Conservation (phyloP, 1,140 invertebrate species). For the Micrasema longulum region DNA sequence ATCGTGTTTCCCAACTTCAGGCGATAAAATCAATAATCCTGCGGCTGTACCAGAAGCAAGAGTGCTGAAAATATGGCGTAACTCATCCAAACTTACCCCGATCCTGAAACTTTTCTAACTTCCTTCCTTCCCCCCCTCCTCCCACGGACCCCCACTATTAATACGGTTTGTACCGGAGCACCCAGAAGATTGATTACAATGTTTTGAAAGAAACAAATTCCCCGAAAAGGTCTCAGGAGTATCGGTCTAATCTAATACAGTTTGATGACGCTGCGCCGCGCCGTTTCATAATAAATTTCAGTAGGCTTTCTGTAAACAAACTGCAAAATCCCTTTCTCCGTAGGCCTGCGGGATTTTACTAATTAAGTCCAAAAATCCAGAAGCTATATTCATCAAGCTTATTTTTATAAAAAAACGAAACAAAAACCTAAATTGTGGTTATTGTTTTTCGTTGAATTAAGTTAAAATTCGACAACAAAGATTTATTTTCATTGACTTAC, state of each 20-base stretch:
- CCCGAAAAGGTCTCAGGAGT: not conserved
- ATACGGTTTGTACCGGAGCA: conserved; percentile 3
- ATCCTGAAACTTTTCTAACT: conserved; percentile 5
- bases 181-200: conserved; percentile 29
- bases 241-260: conserved; percentile 1
- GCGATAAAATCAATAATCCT: conserved; percentile 23
- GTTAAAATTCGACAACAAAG: no score
- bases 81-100: conserved; percentile 7
- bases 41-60: conserved; percentile 5
- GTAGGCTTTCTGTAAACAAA: conserved; percentile 6
- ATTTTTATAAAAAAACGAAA: no score
- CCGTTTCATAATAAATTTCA: not conserved
- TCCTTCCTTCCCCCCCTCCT: not conserved
- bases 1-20: not conserved
- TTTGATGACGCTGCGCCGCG: no score
- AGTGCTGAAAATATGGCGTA: conserved; percentile 18
- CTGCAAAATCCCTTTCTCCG: not conserved
- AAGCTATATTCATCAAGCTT: no score
- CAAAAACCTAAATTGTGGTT: no score
- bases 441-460: no score
- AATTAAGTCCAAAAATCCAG: no score
- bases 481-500: no score
- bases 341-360: not conserved
- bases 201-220: conserved; percentile 35
- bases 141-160: conserved; percentile 7